Base-by-base conservation (phyloP, 2,113 vertebrate genomes). In the Nematolebias whitei region DNA sequence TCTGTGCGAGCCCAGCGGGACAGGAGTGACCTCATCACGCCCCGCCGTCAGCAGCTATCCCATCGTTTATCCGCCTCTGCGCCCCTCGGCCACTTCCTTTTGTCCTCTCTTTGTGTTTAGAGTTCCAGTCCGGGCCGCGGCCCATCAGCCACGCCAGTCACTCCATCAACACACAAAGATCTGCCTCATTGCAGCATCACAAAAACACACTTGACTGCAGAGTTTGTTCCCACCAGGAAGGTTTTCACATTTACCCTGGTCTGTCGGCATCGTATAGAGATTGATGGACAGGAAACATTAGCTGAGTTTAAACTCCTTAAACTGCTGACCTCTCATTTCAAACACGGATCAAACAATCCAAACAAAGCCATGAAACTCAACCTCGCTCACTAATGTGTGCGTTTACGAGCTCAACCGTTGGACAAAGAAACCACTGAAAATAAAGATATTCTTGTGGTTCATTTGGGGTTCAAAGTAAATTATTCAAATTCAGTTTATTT, bases 1-100 rank as follows among this genome's bases (percentile, higher is more conserved):
- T 35, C 32, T 35, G 32, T 35, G 32, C 5, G 32, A 4, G 32
- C 10, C 32, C 10, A 59, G 70, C 35, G 52, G 63, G 74, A 76
- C 75, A 60, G 56, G 16, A 61, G 75, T 81, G 77, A 79, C 53
- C 53, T 79, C 77, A 83, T 76, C 72, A 52, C 14, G 13, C 44
- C 48, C 50, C 24, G 70, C 41, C 39, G 16, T 72, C 74, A 80
- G 35, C 13, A 7, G 54, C 14, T 23, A 41, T 56, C 14, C 26
- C 22, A 60, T 19, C 44, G 24, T 20, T 47, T 20, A 51, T 41
- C 32, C 48, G 24, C 32, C 7, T 39, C 3, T 18, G 12, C 9
- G n/a, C 22, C 0, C 23, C 23, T 54, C 3, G 12, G 2, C 15
- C 50, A 15, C 56, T 50, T 41, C 19, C 11, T 32, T 38, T 35